Evolutionary conservation across 2,113 vertebrate species (phyloP), one percentile per base, ranked within the genome.

Genomic region (Guaruba guarouba): DNA sequence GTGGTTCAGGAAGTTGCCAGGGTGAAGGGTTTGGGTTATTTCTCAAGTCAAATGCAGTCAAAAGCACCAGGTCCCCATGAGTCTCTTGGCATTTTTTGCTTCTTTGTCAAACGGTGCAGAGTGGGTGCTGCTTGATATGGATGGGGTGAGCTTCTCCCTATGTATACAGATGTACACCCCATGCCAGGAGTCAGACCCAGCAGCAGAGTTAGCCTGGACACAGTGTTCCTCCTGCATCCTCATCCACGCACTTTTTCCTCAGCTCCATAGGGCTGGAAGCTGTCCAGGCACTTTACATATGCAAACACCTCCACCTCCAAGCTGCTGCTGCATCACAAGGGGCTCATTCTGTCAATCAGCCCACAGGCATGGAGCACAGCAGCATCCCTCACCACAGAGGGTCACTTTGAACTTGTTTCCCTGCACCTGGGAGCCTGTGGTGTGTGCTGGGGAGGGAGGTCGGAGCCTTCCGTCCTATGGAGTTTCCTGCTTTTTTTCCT

Each of bases 291-390:
- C 87, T 93, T 86, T 54, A 0, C 86, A 80, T 62, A 12, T 13
- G 44, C 92, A 92, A 94, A 93, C 92, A 80, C 79, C 71, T 88
- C 51, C 92, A 71, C 86, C 91, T 82, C 59, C 3, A 25, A 33
- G 67, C 75, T 9, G 55, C 67, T 67, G 88, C 82, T 88, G 6
- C 75, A 2, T 46, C 93, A 46, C 75, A 85, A 51, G 0, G 16
- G 75, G 82, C 37, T 3, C 82, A 13, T 85, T 90, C 86, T 80
- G 79, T 12, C 82, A 37, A 4, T 33, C n/a, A 1, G 44, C 8
- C 48, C 55, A 0, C 1, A 29, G 3, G 4, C 75, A 4, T 1
- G 19, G 61, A 22, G 80, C 48, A 0, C 1, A 1, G n/a, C 73
- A 3, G 8, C 6, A 10, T 16, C 81, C 61, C 77, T 43, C 41